These are phyloP conservation scores for Haplochromis burtoni DNA, from an alignment of 2,113 vertebrate genomes.

Conservation along the genomic window DNA sequence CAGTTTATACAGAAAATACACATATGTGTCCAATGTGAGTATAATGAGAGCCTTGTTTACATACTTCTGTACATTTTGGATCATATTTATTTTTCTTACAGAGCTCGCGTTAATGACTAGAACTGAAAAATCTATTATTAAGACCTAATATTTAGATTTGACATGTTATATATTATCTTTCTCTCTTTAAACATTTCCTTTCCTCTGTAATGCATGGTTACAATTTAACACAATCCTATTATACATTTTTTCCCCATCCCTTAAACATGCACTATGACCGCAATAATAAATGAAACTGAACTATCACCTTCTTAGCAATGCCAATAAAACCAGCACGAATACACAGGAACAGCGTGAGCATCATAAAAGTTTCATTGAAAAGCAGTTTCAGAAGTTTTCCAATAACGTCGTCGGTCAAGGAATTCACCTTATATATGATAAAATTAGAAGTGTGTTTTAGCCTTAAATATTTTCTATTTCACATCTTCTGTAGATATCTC, in stretches of 20 bases:
- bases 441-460: rapidly evolving
- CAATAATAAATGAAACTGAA: not conserved
- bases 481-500: not conserved
- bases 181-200: not conserved
- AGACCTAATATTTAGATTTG: not conserved
- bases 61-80: not conserved
- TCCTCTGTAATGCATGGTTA: not conserved
- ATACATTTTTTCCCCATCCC: rapidly evolving
- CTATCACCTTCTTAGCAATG: not conserved
- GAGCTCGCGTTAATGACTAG: not conserved
- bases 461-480: not conserved
- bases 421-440: not conserved
- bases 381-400: not conserved
- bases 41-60: rapidly evolving
- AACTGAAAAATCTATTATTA: not conserved
- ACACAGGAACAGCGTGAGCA: not conserved
- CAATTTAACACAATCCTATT: not conserved
- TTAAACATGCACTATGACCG: rapidly evolving
- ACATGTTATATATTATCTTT: not conserved
- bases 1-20: not conserved
- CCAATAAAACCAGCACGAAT: not conserved
- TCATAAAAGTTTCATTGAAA: not conserved
- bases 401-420: rapidly evolving
- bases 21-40: not conserved
- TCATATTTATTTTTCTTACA: not conserved